Conservation (phyloP, 2,888 invertebrate genomes). For the Gastrophysa polygoni region DNA sequence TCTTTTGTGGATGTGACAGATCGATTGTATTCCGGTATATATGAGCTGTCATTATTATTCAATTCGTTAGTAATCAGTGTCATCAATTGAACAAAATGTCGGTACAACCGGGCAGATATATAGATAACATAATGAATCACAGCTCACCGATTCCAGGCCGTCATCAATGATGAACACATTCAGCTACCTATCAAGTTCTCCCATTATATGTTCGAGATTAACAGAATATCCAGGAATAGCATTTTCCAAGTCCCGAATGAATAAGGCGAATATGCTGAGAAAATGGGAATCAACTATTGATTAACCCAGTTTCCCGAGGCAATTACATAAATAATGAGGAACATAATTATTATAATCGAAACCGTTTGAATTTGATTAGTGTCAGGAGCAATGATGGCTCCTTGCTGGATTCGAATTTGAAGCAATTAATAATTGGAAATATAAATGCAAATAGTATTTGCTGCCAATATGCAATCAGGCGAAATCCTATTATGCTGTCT, state of each 20-base stretch:
- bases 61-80: no score
- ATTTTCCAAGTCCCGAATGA: constrained; percentile 32
- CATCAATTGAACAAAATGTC: no score
- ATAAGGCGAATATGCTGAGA: constrained; percentile 33
- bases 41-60: no score
- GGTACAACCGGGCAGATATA: no score
- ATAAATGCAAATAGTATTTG: constrained; percentile 41
- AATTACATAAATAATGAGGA: constrained; percentile 40
- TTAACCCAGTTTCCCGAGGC: constrained; percentile 37
- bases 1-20: no score
- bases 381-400: constrained; percentile 31
- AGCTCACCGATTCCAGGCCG: no score
- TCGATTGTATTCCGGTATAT: no score
- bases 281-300: constrained; percentile 42
- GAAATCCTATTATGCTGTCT: constrained; percentile 43
- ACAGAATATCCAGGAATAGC: constrained; percentile 32
- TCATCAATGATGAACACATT: no score
- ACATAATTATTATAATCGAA: constrained; percentile 34
- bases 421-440: constrained; percentile 27
- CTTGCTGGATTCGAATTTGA: constrained; percentile 2
- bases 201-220: constrained; percentile 19
- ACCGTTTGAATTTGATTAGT: constrained; percentile 42
- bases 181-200: background rate
- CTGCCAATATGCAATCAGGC: constrained; percentile 40
- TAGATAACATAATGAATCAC: no score